Evolutionary conservation across 1,140 invertebrate genomes (phyloP).

Genomic region (Listronotus oregonensis): DNA sequence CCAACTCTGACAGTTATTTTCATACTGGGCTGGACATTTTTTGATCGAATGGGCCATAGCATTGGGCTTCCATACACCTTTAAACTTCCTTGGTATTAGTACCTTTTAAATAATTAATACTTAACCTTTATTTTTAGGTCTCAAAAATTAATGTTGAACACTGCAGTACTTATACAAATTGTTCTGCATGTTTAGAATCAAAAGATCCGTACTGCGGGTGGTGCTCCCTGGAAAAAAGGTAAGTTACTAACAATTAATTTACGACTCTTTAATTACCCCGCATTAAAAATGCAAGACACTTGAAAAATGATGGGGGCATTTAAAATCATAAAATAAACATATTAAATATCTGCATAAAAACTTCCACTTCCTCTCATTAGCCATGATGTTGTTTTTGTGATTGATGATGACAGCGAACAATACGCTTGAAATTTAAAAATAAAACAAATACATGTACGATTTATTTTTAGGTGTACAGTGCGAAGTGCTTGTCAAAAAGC

Average conservation of each 20-base stretch:
- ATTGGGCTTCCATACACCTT: too few relatives aligned
- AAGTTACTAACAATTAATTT: constrained; percentile 35
- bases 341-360: constrained; percentile 16
- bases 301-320: constrained; percentile 13
- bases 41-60: too few relatives aligned
- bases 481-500: constrained; percentile 88
- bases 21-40: too few relatives aligned
- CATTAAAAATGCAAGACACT: background rate
- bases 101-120: too few relatives aligned
- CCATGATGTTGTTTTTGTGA: constrained; percentile 11
- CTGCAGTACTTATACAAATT: constrained; percentile 87
- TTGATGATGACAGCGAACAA: constrained; percentile 18
- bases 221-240: constrained; percentile 95
- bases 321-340: constrained; percentile 14
- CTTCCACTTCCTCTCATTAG: constrained; percentile 16
- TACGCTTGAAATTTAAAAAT: constrained; percentile 4
- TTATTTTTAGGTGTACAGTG: constrained; percentile 75
- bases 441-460: constrained; percentile 9
- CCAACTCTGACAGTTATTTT: too few relatives aligned
- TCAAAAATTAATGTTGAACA: constrained; percentile 91
- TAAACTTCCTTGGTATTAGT: too few relatives aligned
- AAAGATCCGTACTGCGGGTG: constrained; percentile 97
- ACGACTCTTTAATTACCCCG: too few relatives aligned
- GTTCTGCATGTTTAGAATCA: constrained; percentile 86
- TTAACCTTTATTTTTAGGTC: constrained; percentile 65